These are phyloP conservation scores for Erethizon dorsatum DNA, from an alignment of 2,797 vertebrate genomes.

Conservation along the genomic window DNA sequence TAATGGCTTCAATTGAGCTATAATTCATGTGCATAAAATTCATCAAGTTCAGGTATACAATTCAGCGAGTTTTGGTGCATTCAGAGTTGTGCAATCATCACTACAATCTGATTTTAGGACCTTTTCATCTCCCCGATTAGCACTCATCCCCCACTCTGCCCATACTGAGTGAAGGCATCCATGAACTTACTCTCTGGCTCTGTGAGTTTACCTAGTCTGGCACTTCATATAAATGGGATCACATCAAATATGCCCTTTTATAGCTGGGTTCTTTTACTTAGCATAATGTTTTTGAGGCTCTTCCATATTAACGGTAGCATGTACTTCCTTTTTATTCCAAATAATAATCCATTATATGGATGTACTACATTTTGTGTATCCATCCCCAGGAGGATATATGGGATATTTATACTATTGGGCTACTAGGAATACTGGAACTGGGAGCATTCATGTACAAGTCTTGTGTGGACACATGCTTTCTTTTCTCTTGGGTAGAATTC, in stretches of 20 bases:
- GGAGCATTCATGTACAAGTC: background rate
- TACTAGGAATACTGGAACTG: background rate
- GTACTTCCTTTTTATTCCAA: background rate
- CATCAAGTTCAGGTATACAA: background rate
- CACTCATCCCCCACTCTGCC: background rate
- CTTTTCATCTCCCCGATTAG: background rate
- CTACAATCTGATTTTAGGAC: background rate
- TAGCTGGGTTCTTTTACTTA: background rate
- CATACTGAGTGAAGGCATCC: background rate
- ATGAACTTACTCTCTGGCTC: slow-evolving; percentile 17
- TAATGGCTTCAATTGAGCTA: background rate
- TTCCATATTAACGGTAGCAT: background rate
- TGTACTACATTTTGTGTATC: background rate
- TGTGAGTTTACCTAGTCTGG: background rate
- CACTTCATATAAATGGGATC: background rate
- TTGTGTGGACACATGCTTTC: background rate
- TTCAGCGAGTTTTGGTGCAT: background rate
- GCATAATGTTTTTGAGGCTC: slow-evolving; percentile 4
- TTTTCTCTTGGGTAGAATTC: background rate
- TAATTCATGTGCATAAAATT: slow-evolving; percentile 28
- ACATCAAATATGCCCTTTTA: background rate
- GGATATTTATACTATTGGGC: background rate
- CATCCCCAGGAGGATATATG: background rate
- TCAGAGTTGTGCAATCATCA: background rate
- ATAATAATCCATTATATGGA: background rate